Evolutionary conservation across 2,113 vertebrate species (phyloP).

Genomic region (Cephalopterus ornatus): DNA sequence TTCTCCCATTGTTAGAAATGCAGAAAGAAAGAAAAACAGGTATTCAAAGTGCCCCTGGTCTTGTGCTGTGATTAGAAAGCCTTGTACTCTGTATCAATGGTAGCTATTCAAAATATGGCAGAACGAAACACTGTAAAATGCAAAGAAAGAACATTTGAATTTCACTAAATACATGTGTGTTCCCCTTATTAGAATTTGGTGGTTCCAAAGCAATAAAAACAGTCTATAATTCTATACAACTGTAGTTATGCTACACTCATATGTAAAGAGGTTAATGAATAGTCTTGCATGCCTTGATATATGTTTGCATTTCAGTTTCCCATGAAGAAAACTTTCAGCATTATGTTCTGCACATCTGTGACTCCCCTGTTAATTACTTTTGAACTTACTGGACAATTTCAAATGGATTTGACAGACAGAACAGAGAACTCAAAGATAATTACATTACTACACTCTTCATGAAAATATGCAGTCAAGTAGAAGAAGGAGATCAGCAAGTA

Average conservation of each 20-base stretch:
- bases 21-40: not conserved
- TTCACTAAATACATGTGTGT: not conserved
- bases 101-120: not conserved
- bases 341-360: not conserved
- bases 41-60: not conserved
- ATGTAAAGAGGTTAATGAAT: not conserved
- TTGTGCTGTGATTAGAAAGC: not conserved
- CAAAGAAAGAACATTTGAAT: not conserved
- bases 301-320: not conserved
- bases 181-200: not conserved
- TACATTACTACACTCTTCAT: conserved; percentile 11
- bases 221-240: not conserved
- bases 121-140: not conserved
- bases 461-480: conserved; percentile 38
- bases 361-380: conserved; percentile 31
- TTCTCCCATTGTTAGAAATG: not conserved
- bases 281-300: not conserved
- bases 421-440: conserved; percentile 35
- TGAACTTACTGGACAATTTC: conserved; percentile 27
- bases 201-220: not conserved
- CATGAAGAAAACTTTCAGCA: not conserved
- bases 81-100: not conserved
- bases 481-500: not conserved
- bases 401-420: conserved; percentile 44
- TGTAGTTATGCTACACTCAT: not conserved